Base-by-base conservation (phyloP, 1,140 invertebrate species). In the Triops longicaudatus region DNA sequence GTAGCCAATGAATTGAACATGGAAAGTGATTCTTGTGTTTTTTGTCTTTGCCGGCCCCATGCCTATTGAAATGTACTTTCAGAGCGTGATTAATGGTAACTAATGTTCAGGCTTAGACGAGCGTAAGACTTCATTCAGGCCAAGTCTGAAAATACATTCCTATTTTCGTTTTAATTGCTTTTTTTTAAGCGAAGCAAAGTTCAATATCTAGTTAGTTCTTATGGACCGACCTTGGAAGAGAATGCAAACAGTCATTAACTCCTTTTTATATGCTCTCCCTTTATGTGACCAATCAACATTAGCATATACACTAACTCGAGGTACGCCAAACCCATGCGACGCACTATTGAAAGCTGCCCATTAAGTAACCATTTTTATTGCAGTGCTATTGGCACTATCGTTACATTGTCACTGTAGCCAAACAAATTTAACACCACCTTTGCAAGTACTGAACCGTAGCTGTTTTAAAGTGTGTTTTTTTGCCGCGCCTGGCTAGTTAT, bases 361-460 rank as follows among this genome's bases (percentile, higher is more conserved):
- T 63, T 63, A 63, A 63, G 50, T 63, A n/a, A 63, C 50, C 14
- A 63, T 63, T 63, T 63, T 63, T 63, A 63, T 63, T 63, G 50
- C 50, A 17, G 50, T 17, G 50, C 50, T 63, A 63, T 63, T 63
- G 50, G n/a, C 50, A 63, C 50, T 63, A 63, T 63, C 50, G 50
- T 63, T 63, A 63, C 17, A 63, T 63, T 63, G 50, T 63, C 50
- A 63, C 7, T 63, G 50, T 22, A 63, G 50, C 50, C 50, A 63
- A 6, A 14, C 50, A 63, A 63, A 63, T 63, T 7, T 63, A 17
- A 63, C 50, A 63, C 22, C 50, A 63, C 11, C 10, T 14, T 22
- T 14, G 6, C 14, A 22, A 22, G 50, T 17, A 63, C 2, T 63
- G 10, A 63, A 22, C 31, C 31, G 31, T 7, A 37, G 31, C 31